Percentiles rank a stretch among this genome's conserved stretches.
These are phyloP conservation scores for Plectrocnemia conspersa DNA, from an alignment of 1,140 invertebrate species.

Conservation along the genomic window DNA sequence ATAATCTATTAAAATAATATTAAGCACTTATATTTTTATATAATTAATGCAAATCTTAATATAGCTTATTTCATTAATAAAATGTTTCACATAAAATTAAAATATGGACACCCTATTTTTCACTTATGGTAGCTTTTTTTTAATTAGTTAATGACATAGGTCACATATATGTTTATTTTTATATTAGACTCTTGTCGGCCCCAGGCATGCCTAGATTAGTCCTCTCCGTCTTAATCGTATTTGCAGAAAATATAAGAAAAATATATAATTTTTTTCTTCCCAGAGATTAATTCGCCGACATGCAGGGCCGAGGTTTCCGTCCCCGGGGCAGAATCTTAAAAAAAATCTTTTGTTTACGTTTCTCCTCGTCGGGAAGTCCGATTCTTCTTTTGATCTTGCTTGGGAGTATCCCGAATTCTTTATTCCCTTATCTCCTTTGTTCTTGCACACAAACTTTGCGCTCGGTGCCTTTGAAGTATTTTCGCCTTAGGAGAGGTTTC, in stretches of 20 bases:
- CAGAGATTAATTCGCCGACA: slow-evolving; percentile 17
- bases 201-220: not conserved
- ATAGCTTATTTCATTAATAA: too few species aligned
- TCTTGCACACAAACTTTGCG: slow-evolving; percentile 27
- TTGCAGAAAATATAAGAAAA: slow-evolving; percentile 8
- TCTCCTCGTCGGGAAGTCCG: slow-evolving; percentile 26
- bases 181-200: slow-evolving; percentile 5
- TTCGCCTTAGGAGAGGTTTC: slow-evolving; percentile 22
- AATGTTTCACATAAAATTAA: too few species aligned
- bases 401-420: slow-evolving; percentile 27
- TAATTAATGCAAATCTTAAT: too few species aligned
- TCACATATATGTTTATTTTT: too few species aligned
- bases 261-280: slow-evolving; percentile 11
- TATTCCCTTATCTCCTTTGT: slow-evolving; percentile 26
- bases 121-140: too few species aligned
- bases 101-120: too few species aligned
- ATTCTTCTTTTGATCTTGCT: slow-evolving; percentile 33
- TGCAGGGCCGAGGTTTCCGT: slow-evolving; percentile 8
- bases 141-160: too few species aligned
- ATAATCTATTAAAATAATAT: too few species aligned
- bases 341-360: slow-evolving; percentile 32
- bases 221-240: slow-evolving; percentile 2
- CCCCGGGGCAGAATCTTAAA: slow-evolving; percentile 22
- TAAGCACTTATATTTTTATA: too few species aligned
- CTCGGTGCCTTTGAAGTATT: slow-evolving; percentile 22